phyloP scores from a whole-genome alignment of 2,888 invertebrate genomes.

The Eupsilia transversa region DNA sequence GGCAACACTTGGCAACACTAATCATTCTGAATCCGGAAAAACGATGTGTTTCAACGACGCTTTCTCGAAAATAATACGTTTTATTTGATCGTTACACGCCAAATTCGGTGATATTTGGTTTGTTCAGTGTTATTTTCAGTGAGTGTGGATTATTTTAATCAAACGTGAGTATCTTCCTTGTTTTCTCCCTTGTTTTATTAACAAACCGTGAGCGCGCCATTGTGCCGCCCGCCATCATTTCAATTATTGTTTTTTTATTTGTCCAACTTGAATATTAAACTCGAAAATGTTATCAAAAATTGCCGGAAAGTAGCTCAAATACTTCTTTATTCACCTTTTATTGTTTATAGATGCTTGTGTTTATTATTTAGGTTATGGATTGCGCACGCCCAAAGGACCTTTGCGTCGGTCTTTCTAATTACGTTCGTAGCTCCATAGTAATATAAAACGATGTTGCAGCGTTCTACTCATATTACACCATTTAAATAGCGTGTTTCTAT shows the following conservation, averaged over 20 bases:
- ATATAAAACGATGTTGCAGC: slow-evolving; percentile 26
- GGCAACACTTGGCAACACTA: slow-evolving; percentile 61
- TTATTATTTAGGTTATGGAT: slow-evolving; percentile 57
- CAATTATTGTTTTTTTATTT: slow-evolving; percentile 72
- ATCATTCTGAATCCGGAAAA: slow-evolving; percentile 70
- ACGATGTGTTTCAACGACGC: slow-evolving; percentile 78
- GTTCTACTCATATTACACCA: slow-evolving; percentile 51
- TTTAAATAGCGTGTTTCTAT: slow-evolving; percentile 17
- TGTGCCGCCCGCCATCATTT: slow-evolving; percentile 87
- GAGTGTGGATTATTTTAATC: slow-evolving; percentile 71
- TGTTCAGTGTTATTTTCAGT: slow-evolving; percentile 70
- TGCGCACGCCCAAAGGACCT: slow-evolving; percentile 39
- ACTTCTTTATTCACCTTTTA: background rate
- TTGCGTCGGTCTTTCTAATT: slow-evolving; percentile 49
- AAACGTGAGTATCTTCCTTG: slow-evolving; percentile 77
- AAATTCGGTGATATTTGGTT: slow-evolving; percentile 70
- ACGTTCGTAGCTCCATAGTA: slow-evolving; percentile 30
- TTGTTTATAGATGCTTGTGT: slow-evolving; percentile 2
- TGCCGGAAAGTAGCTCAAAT: slow-evolving; percentile 9
- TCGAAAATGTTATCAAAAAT: slow-evolving; percentile 6
- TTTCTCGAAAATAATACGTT: slow-evolving; percentile 73
- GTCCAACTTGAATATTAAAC: slow-evolving; percentile 48
- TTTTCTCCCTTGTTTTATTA: slow-evolving; percentile 55
- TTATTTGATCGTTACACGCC: slow-evolving; percentile 71
- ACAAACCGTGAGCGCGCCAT: slow-evolving; percentile 78